These are phyloP conservation scores for Muscidifurax raptorellus DNA, from an alignment of 1,140 invertebrate species.

Conservation along the genomic window DNA sequence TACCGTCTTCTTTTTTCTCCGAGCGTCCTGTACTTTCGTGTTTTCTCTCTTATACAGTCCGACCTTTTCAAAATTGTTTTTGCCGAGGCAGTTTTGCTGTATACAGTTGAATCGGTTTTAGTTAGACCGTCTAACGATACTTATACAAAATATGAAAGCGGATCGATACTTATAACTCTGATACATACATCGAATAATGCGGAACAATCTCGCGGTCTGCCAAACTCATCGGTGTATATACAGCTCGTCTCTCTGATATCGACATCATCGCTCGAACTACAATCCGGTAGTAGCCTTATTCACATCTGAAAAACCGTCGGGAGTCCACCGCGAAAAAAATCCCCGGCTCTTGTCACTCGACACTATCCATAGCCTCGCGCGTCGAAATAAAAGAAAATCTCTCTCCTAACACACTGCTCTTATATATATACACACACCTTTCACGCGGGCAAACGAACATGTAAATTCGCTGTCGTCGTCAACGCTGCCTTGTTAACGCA, in stretches of 20 bases:
- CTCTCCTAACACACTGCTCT: not conserved
- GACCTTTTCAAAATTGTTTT: slow-evolving; percentile 28
- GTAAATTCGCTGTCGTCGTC: not conserved
- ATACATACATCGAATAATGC: not conserved
- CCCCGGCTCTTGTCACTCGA: not conserved
- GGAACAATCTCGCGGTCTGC: not conserved
- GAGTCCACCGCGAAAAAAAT: not conserved
- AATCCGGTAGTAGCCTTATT: too few species aligned
- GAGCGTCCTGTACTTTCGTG: not conserved
- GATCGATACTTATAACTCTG: too few species aligned
- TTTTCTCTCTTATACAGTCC: not conserved
- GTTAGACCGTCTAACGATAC: too few species aligned
- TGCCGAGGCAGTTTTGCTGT: not conserved
- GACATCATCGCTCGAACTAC: not conserved
- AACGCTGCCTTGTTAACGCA: not conserved
- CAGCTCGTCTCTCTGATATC: not conserved
- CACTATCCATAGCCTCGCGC: not conserved
- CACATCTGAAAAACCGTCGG: not conserved
- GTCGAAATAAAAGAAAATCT: not conserved
- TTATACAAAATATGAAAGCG: too few species aligned
- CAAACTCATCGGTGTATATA: too few species aligned
- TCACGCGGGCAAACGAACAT: not conserved
- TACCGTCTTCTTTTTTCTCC: not conserved
- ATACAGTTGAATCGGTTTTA: too few species aligned
- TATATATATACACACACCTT: not conserved